phyloP scores from a whole-genome alignment of 2,888 invertebrate genomes.

The Morpho achilles region DNA sequence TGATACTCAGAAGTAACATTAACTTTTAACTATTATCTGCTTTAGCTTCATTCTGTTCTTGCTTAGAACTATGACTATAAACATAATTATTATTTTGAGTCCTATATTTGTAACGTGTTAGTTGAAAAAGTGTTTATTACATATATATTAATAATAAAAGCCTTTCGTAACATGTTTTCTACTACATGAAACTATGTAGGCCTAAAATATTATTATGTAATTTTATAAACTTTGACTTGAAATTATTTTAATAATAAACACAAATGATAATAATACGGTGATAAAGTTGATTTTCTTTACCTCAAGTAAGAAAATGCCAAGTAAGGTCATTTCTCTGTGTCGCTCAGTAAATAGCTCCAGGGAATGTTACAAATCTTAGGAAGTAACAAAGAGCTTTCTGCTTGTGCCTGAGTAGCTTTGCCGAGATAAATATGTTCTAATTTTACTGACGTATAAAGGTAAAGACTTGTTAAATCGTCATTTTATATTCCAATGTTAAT shows the following conservation, averaged over 20 bases:
- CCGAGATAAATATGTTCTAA: slow-evolving; percentile 28
- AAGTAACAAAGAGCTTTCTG: slow-evolving; percentile 48
- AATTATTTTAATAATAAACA: neutral
- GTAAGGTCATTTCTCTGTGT: slow-evolving; percentile 55
- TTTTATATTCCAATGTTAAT: too few relatives aligned
- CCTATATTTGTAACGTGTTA: too few relatives aligned
- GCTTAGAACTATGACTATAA: too few relatives aligned
- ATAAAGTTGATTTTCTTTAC: slow-evolving; percentile 32
- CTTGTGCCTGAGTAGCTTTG: slow-evolving; percentile 28
- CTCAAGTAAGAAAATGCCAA: slow-evolving; percentile 51
- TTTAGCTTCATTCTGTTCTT: neutral
- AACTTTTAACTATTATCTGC: neutral
- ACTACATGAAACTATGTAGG: too few relatives aligned
- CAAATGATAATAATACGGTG: neutral
- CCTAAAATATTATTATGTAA: too few relatives aligned
- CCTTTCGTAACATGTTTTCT: too few relatives aligned
- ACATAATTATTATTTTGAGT: too few relatives aligned
- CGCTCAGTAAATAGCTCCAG: slow-evolving; percentile 58
- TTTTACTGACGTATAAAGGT: slow-evolving; percentile 18
- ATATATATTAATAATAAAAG: too few relatives aligned
- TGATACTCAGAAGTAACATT: too few relatives aligned
- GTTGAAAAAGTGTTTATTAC: too few relatives aligned
- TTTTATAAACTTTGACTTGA: too few relatives aligned
- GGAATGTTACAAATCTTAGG: slow-evolving; percentile 56
- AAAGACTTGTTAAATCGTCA: slow-evolving; percentile 11